Conservation (phyloP, 2,888 invertebrate species). For the Tanypteryx hageni region DNA sequence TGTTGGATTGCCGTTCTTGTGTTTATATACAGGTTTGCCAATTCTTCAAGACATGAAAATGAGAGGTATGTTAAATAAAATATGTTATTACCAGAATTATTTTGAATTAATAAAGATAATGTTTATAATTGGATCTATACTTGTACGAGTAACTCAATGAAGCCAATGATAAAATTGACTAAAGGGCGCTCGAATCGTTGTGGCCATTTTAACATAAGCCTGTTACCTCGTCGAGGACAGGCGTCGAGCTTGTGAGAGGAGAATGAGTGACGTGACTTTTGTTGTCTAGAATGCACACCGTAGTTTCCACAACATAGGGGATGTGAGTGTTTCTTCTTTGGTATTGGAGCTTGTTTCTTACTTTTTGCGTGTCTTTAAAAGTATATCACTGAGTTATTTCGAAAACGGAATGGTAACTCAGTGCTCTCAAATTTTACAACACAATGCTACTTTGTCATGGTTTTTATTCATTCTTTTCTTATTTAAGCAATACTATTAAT, state of each 20-base stretch:
- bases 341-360: neutral
- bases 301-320: neutral
- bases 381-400: neutral
- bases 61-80: neutral
- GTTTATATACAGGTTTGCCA: neutral
- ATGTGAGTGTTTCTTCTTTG: conserved; percentile 33
- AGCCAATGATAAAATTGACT: conserved; percentile 1
- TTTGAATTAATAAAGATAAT: neutral
- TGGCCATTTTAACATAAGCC: conserved; percentile 58
- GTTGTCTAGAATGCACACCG: neutral
- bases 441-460: neutral
- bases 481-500: neutral
- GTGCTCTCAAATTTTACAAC: conserved; percentile 13
- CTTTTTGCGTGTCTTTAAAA: neutral
- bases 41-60: neutral
- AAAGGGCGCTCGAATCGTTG: conserved; percentile 60
- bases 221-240: conserved; percentile 43
- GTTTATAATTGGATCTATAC: neutral
- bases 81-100: neutral
- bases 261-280: conserved; percentile 33
- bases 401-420: neutral
- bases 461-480: neutral
- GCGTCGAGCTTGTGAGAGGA: conserved; percentile 51
- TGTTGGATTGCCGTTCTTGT: neutral
- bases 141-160: neutral